Conservation (phyloP, 2,797 vertebrate genomes). For the Sebastes alutus region DNA sequence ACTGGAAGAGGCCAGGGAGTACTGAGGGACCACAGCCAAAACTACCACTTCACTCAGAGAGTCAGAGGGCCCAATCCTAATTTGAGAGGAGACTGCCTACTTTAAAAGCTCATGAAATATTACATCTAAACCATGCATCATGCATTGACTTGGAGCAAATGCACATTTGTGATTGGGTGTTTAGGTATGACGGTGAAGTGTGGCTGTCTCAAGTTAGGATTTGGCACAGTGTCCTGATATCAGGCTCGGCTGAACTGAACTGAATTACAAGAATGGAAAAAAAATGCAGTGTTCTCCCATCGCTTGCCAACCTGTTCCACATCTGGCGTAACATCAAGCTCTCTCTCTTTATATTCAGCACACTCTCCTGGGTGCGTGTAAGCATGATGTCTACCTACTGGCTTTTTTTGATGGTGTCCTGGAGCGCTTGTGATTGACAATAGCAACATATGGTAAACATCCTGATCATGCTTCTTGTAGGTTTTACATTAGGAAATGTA, state of each 20-base stretch:
- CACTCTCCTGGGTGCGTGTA: slow-evolving; percentile 50
- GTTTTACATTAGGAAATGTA: slow-evolving; percentile 39
- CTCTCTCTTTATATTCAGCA: slow-evolving; percentile 37
- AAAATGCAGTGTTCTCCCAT: slow-evolving; percentile 44
- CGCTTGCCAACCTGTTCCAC: slow-evolving; percentile 57
- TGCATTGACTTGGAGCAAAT: slow-evolving; percentile 29
- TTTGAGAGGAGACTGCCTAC: slow-evolving; percentile 47
- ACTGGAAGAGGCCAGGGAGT: slow-evolving; percentile 93
- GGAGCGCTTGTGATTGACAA: slow-evolving; percentile 44
- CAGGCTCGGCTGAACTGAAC: slow-evolving; percentile 42
- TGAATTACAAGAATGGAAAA: slow-evolving; percentile 48
- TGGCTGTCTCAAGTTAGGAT: slow-evolving; percentile 60
- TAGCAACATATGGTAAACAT: slow-evolving; percentile 54
- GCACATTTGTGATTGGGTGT: slow-evolving; percentile 27
- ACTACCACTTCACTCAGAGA: slow-evolving; percentile 50
- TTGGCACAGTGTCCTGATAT: slow-evolving; percentile 49
- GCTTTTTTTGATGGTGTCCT: slow-evolving; percentile 42
- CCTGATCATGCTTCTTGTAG: slow-evolving; percentile 37
- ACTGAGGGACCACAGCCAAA: slow-evolving; percentile 79
- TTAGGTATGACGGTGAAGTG: slow-evolving; percentile 23
- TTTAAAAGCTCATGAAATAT: slow-evolving; percentile 34
- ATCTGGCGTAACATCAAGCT: slow-evolving; percentile 62
- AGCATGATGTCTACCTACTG: slow-evolving; percentile 56
- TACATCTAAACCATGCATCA: slow-evolving; percentile 36
- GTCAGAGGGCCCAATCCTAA: slow-evolving; percentile 55